Base-by-base conservation (phyloP, 1,140 invertebrate genomes). In the Trichonephila inaurata region DNA sequence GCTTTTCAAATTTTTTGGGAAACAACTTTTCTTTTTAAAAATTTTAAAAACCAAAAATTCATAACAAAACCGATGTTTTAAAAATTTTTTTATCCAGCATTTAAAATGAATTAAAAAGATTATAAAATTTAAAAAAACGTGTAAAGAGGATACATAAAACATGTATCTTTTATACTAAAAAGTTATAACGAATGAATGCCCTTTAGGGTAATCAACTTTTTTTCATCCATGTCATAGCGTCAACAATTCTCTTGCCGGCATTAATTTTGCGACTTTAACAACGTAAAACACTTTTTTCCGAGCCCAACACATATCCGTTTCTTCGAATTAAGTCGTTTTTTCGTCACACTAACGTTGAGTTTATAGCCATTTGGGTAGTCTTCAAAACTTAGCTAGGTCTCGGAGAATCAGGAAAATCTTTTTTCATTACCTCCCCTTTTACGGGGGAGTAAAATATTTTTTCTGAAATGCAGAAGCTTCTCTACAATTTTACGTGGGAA, bases 391-490 rank as follows among this genome's bases (percentile, higher is more conserved):
- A 33, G 60, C 33, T 33, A 16, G 16, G 24, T 24, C 28, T 64
- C 28, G 21, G 24, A 87, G 62, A 87, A 87, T 64, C 60, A 87
- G 8, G 85, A 83, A 62, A 21, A 62, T 62, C 58, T 19, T 24
- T 58, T n/a, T 86, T 10, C 58, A 60, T 60, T 40, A n/a, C 24
- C 64, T 14, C 64, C 60, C 85, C 64, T 87, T 87, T 87, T 87
- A 87, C 85, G 85, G 64, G 33, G 64, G n/a, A 40, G 58, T 87
- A 87, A 87, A 87, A 83, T 83, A 83, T n/a, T 83, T 83, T 83
- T 28, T 21, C 81, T 83, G 81, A 58, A 83, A 28, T 24, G 81
- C 40, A 51, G 81, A 7, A 5, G 51, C 40, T 51, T 58, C 33
- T 61, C 14, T 18, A 21, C 44, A 51, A 85, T n/a, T 12, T 3